Evolutionary conservation across 2,797 vertebrate species (phyloP), one percentile per base, ranked within the genome.

Genomic region (Chelon auratus): DNA sequence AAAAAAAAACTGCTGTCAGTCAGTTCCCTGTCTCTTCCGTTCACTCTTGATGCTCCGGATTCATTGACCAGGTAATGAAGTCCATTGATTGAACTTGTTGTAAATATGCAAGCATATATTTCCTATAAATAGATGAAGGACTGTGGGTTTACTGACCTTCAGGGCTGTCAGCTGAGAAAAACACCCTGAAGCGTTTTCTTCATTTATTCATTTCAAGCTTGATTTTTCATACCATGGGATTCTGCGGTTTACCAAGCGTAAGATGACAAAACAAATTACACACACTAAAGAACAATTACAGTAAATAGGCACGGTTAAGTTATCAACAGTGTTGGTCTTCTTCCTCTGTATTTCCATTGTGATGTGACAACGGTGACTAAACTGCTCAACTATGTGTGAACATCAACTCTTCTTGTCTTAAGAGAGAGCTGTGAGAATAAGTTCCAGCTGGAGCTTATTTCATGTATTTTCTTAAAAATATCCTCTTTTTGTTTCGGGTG

Each of bases 171-270:
- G 55, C 30, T 72, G n/a, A 47, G 58, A 67, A 72, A 73, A 77
- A 1, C 43, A 52, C 18, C 66, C 75, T 56, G 40, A 15, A 79
- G 58, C 50, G 22, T 68, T 14, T n/a, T 81, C 77, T 83, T 83
- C 51, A 22, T 73, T 82, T 79, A 85, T 81, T 81, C 61, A 65
- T 70, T 66, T 74, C 60, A 79, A 77, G 51, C 68, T 76, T 5
- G 45, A 40, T 72, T 74, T 58, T 42, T 18, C 7, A 17, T 18
- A 70, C 60, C 74, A 39, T 73, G 26, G 55, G 24, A 61, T 20
- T 26, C 12, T 9, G 48, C 7, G 47, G 64, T 72, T 75, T 72
- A 60, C 52, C 47, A 45, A 84, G 82, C 18, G 8, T 61, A 42
- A 75, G 17, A 62, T 50, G 65, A 68, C 66, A 78, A 77, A 84